Base-by-base conservation (phyloP, 2,797 vertebrate genomes). In the Distichodus sexfasciatus region DNA sequence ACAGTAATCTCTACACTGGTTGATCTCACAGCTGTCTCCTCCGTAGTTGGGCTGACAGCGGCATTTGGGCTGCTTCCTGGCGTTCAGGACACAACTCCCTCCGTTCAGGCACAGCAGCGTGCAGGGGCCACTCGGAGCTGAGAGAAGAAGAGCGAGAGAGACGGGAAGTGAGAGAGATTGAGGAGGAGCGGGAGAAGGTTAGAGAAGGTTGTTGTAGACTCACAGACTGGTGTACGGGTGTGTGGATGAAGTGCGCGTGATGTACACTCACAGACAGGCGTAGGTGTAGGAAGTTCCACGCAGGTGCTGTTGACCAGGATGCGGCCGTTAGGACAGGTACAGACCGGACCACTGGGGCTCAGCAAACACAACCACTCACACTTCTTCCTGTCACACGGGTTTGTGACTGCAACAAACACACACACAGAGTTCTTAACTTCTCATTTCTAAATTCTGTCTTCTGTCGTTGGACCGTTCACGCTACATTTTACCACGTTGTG, bases 301-400 rank as follows among this genome's bases (percentile, higher is more conserved):
- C 96, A 98, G 6, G 94, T 97, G 84, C 94, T 93, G 0, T 98
- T 97, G 86, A 97, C 94, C 81, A 97, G 89, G 0, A 90, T 89
- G 50, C 90, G 94, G 47, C 95, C 94, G 0, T 98, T 98, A 77
- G 96, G 95, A 81, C 96, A 98, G 64, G 92, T 96, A 78, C 96
- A 98, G 61, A 97, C 95, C 0, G 96, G 94, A 7, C 96, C 96
- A 0, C 94, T 97, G 80, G 96, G 96, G 74, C 94, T 98, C 23
- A 98, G 91, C 81, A 98, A 89, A 82, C 96, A 98, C 36, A 98
- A 90, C 96, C 96, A 98, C 73, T 96, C 96, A 0, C 96, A 98
- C 71, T 96, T 98, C 91, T 97, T 98, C 63, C 94, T 91, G 88
- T 98, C 96, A 5, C 96, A 98, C 2, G 96, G 96, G 83, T 98